Conservation (phyloP, 2,797 vertebrate genomes). For the Danio jaintianensis region DNA sequence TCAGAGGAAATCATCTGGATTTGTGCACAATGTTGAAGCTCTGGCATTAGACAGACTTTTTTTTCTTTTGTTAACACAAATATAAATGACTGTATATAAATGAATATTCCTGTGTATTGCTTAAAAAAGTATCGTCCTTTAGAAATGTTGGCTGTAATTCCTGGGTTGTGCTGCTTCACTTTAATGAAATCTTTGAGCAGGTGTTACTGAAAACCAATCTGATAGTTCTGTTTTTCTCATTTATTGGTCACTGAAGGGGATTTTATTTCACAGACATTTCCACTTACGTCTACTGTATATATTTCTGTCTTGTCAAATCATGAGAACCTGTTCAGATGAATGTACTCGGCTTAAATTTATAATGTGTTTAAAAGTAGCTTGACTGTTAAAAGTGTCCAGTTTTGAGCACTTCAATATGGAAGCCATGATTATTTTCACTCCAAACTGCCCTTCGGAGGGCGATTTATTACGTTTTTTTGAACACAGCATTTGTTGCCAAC, state of each 20-base stretch:
- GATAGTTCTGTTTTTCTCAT: neutral
- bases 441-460: too few relatives aligned
- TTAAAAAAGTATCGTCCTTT: neutral
- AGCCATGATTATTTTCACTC: too few relatives aligned
- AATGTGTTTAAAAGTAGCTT: too few relatives aligned
- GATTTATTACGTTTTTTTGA: too few relatives aligned
- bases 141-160: neutral
- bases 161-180: neutral
- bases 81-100: neutral
- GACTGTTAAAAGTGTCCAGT: too few relatives aligned
- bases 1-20: constrained; percentile 30
- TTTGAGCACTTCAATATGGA: too few relatives aligned
- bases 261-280: neutral
- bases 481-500: too few relatives aligned
- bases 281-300: neutral
- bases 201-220: neutral
- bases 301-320: neutral
- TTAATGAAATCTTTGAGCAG: neutral
- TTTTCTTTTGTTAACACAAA: neutral
- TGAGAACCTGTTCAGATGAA: neutral
- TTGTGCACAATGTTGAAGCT: neutral
- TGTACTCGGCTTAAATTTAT: neutral
- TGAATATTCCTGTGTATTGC: neutral
- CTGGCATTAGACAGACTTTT: neutral
- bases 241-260: neutral